phyloP scores from a whole-genome alignment of 2,113 vertebrate species.

The Labrus mixtus region DNA sequence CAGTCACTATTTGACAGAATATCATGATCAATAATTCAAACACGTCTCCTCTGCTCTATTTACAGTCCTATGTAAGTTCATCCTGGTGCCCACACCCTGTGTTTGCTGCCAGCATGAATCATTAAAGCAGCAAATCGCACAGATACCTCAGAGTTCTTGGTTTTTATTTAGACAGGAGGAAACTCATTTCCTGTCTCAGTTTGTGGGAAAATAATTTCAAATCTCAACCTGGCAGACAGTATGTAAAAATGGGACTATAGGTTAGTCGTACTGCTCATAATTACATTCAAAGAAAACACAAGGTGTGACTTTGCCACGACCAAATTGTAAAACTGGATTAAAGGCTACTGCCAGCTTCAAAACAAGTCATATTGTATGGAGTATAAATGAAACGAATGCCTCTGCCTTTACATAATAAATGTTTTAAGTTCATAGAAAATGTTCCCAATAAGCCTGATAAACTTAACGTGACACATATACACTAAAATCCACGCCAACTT shows the following conservation, averaged over 20 bases:
- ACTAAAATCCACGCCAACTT: too few relatives aligned
- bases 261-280: neutral
- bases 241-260: neutral
- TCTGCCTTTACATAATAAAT: slow-evolving; percentile 1
- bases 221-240: neutral
- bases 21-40: slow-evolving; percentile 74
- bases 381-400: neutral
- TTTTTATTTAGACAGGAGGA: slow-evolving; percentile 34
- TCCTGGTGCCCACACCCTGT: slow-evolving; percentile 21
- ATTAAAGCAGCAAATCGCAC: slow-evolving; percentile 54
- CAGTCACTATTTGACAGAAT: slow-evolving; percentile 43
- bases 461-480: too few relatives aligned
- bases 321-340: too few relatives aligned
- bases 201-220: neutral
- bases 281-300: too few relatives aligned
- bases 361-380: slow-evolving; percentile 1
- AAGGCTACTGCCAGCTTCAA: slow-evolving; percentile 1
- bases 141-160: slow-evolving; percentile 17
- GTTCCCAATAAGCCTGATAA: neutral
- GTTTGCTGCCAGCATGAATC: slow-evolving; percentile 56
- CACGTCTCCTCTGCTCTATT: slow-evolving; percentile 56
- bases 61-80: slow-evolving; percentile 28
- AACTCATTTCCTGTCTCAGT: neutral
- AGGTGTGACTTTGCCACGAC: too few relatives aligned
- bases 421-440: too few relatives aligned